Base-by-base conservation (phyloP, 64 coral and sea anemone genomes). In the Stichodactyla mertensii region DNA sequence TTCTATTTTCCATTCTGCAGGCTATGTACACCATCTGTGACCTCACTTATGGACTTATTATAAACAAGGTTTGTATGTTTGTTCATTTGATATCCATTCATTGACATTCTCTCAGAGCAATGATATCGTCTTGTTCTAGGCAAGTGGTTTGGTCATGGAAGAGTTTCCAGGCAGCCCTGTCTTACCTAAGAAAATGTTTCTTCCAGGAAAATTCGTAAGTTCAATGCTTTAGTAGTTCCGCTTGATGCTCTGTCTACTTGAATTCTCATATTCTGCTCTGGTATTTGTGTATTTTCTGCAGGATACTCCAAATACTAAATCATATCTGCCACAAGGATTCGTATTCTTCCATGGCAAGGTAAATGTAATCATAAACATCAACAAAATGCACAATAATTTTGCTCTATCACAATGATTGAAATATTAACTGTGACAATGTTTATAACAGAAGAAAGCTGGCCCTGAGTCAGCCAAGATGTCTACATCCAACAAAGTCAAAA, bases 1-100 rank as follows among this genome's bases (percentile, higher is more conserved):
- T 62, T 84, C 5, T 27, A 78, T 16, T 91, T 54, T 15, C 61
- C 27, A 55, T 70, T 12, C 51, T 79, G 10, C 86, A 99, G 97
- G 92, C 87, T 67, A 57, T 99, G 27, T 99, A 92, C 31, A 89
- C 92, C 23, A 81, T 99, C 13, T 99, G 97, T 90, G 97, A 99
- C 86, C 82, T 99, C 36, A 88, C 92, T 12, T 62, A 69, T 79
- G 93, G 90, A 79, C 88, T 94, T 2, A 85, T 90, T 10, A 26
- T 90, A 83, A 89, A 87, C 86, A 94, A 94, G 92, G 92, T 94
- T 74, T 51, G 80, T 61, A 10, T 10, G 58, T 82, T 31, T 57
- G 24, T 79, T 23, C 52, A 61, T 52, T n/a, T 23, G n/a, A 10
- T 36, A 16, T 19, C 55, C 54, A 51, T 88, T 24, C 51, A 36